Evolutionary conservation across 2,888 invertebrate genomes (phyloP).

Genomic region (Parnassius orleans): DNA sequence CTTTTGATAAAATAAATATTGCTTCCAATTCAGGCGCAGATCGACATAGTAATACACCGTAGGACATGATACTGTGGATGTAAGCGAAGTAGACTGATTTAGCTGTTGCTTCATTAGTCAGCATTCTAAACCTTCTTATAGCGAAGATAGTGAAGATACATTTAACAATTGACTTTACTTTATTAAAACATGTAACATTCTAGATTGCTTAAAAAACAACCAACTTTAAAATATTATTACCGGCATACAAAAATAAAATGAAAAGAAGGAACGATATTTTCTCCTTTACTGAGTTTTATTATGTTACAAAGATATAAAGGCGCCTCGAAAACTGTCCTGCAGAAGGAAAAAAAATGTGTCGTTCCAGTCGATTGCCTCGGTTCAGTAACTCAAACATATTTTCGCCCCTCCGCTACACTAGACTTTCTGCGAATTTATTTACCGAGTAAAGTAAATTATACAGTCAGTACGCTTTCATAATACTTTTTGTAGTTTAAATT

Average conservation of each 20-base stretch:
- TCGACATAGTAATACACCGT: no score
- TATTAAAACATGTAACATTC: no score
- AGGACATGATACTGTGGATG: no score
- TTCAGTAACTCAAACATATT: conserved; percentile 21
- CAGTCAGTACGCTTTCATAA: not conserved
- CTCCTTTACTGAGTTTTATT: conserved; percentile 16
- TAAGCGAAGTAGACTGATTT: no score
- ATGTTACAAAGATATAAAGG: conserved; percentile 15
- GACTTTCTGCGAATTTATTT: conserved; percentile 2
- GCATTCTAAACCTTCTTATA: no score
- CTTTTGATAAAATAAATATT: no score
- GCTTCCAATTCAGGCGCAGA: no score
- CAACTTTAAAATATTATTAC: no score
- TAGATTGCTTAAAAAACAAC: no score
- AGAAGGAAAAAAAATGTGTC: conserved; percentile 9
- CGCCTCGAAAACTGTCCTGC: conserved; percentile 4
- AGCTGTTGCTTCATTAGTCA: no score
- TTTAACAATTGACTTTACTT: no score
- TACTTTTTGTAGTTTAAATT: not conserved
- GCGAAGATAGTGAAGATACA: no score
- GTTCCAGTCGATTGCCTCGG: conserved; percentile 17
- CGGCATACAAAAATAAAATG: conserved; percentile 4
- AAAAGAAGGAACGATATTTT: conserved; percentile 11
- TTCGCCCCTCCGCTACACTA: not conserved
- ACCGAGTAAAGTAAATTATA: not conserved